Base-by-base conservation (phyloP, 2,113 vertebrate species). In the Macrotus californicus region DNA sequence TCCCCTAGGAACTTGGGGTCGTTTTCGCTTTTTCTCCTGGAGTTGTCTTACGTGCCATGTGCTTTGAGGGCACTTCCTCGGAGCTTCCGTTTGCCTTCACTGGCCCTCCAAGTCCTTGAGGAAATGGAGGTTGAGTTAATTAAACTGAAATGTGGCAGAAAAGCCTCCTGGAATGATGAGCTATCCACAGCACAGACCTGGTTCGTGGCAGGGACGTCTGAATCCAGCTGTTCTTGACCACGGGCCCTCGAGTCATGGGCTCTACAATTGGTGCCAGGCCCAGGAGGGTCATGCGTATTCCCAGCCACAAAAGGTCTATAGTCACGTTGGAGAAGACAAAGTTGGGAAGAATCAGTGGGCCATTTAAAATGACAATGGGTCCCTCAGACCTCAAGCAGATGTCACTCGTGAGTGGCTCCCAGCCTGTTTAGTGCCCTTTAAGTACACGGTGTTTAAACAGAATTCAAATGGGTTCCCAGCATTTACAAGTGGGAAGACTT, bases 271-370 rank as follows among this genome's bases (percentile, higher is more conserved):
- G 86, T 85, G 76, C 82, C 94, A 93, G 76, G 46, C 94, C 87
- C 94, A 24, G 81, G 64, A 56, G 76, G 24, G 36, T 90, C 81
- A 2, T 64, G 3, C 61, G 59, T 14, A 31, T 85, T 59, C 76
- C 22, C 4, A 43, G 18, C n/a, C 85, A 96, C 93, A 96, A 91
- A 92, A 94, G 93, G 75, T 39, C 70, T 80, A 96, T 21, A 92
- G 75, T 76, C 26, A 48, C 7, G 2, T 43, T 70, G 56, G 87
- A 85, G 72, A 80, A 84, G 93, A 76, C 70, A 52, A 19, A 13
- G 69, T 64, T 80, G n/a, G 5, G 56, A 14, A 75, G 76, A 54
- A 66, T 61, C 64, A 56, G 56, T 88, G 48, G 69, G 36, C 56
- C 46, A 31, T 81, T 90, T 54, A 36, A n/a, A 50, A 66, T 59